phyloP scores from a whole-genome alignment of 2,797 vertebrate species.

The Dallia pectoralis region DNA sequence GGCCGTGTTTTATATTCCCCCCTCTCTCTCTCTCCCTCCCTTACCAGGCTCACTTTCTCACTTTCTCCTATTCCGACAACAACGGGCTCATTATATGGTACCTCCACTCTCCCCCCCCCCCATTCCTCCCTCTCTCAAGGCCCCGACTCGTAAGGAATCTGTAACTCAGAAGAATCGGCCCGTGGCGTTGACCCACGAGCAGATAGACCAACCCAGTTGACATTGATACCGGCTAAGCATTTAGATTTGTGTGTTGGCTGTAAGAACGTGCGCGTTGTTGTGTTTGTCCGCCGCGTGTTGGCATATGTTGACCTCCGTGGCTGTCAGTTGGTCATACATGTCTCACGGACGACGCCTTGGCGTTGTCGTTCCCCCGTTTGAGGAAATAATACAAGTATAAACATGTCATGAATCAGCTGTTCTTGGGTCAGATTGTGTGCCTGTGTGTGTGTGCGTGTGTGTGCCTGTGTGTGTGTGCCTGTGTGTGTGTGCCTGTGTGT shows the following conservation, averaged over 20 bases:
- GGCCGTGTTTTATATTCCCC: conserved; percentile 25
- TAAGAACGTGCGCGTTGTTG: conserved; percentile 1
- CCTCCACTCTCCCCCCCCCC: conserved; percentile 20
- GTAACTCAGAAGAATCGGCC: conserved; percentile 33
- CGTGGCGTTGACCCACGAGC: not conserved
- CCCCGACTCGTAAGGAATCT: conserved; percentile 49
- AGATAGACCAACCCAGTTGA: conserved; percentile 8
- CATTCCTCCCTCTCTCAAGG: conserved; percentile 23
- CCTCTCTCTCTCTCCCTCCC: conserved; percentile 37
- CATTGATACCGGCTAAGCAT: conserved; percentile 7
- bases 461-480: not conserved
- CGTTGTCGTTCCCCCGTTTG: not conserved
- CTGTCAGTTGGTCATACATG: not conserved
- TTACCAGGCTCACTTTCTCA: conserved; percentile 40
- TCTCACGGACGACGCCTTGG: not conserved
- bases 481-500: conserved; percentile 10
- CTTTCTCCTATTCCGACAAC: conserved; percentile 50
- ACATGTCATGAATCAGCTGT: not conserved
- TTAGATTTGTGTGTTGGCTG: conserved; percentile 5
- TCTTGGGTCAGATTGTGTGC: not conserved
- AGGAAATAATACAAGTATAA: not conserved
- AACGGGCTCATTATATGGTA: conserved; percentile 40
- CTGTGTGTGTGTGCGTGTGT: conserved; percentile 18
- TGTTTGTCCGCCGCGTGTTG: not conserved
- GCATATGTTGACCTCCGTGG: not conserved